phyloP scores from a whole-genome alignment of 2,113 vertebrate species.

The Salvelinus sp. region DNA sequence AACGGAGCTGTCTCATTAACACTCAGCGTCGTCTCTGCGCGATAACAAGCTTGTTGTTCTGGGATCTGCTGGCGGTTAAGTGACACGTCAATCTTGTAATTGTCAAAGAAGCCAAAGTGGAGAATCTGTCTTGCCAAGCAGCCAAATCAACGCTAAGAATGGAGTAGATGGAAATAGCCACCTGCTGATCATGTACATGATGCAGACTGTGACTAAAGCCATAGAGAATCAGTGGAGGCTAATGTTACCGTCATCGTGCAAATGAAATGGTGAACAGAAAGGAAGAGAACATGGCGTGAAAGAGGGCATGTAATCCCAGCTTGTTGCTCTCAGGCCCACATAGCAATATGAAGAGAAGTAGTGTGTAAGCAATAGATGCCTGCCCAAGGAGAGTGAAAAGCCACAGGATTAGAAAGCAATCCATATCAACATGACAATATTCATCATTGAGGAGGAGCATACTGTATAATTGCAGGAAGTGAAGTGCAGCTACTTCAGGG shows the following conservation, averaged over 20 bases:
- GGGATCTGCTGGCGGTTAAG: slow-evolving; percentile 8
- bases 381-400: neutral
- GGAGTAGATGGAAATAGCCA: neutral
- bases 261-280: slow-evolving; percentile 37
- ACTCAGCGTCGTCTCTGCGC: neutral
- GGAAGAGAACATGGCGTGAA: slow-evolving; percentile 31
- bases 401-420: neutral
- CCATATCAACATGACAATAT: neutral
- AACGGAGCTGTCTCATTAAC: neutral
- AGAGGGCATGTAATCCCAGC: slow-evolving; percentile 52
- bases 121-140: slow-evolving; percentile 15
- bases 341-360: slow-evolving; percentile 42
- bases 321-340: slow-evolving; percentile 31
- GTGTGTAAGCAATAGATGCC: slow-evolving; percentile 46
- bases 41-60: neutral
- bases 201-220: slow-evolving; percentile 9
- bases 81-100: slow-evolving; percentile 6
- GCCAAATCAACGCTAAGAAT: slow-evolving; percentile 1
- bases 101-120: neutral
- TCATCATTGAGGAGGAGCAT: neutral
- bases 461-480: neutral
- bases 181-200: neutral
- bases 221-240: slow-evolving; percentile 27
- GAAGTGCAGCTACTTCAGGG: neutral
- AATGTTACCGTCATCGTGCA: slow-evolving; percentile 47